Evolutionary conservation across 2,113 vertebrate genomes (phyloP).

Genomic region (Ginglymostoma cirratum): DNA sequence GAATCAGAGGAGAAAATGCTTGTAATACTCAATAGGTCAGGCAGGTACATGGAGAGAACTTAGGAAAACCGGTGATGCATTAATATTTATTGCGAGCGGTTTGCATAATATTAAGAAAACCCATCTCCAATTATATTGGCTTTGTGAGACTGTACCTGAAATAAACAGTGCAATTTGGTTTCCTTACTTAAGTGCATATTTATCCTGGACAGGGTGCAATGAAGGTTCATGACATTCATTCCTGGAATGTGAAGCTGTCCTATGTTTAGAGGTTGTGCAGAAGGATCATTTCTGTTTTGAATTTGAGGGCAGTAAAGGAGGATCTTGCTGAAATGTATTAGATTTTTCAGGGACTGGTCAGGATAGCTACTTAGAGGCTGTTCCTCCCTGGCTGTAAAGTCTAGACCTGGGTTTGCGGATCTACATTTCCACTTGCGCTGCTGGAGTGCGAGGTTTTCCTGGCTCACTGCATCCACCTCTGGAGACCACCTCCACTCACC

Average conservation of each 20-base stretch:
- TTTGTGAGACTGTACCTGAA: not conserved
- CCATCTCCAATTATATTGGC: not conserved
- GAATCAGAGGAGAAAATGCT: not conserved
- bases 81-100: not conserved
- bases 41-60: not conserved
- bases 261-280: not conserved
- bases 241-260: not conserved
- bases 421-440: too few species aligned
- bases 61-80: not conserved
- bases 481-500: too few species aligned
- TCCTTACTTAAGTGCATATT: not conserved
- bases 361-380: not conserved
- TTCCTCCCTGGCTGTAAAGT: too few species aligned
- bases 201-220: not conserved
- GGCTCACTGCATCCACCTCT: too few species aligned
- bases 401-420: too few species aligned
- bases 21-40: not conserved
- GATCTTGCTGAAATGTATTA: not conserved
- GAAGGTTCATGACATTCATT: not conserved
- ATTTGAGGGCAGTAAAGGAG: not conserved
- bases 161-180: not conserved
- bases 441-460: too few species aligned
- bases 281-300: not conserved
- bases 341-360: not conserved
- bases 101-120: not conserved